Evolutionary conservation across 2,888 invertebrate genomes (phyloP).

Genomic region (Axea sp.): DNA sequence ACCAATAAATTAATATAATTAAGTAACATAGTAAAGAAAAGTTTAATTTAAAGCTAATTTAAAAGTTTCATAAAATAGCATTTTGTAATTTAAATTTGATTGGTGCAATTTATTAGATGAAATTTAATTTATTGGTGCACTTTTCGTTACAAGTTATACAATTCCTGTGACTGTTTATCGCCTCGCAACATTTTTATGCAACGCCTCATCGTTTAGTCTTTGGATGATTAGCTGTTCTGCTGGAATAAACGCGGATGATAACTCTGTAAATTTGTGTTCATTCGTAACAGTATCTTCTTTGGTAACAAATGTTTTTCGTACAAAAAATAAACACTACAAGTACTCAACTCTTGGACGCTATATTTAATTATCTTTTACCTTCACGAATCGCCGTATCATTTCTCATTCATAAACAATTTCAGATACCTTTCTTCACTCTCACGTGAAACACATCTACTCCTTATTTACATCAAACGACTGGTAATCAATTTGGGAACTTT

Average conservation of each 20-base stretch:
- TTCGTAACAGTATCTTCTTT: constrained; percentile 40
- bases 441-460: background rate
- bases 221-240: constrained; percentile 54
- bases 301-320: constrained; percentile 31
- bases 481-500: constrained; percentile 23
- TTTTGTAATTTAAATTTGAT: too few relatives aligned
- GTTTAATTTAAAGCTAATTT: too few relatives aligned
- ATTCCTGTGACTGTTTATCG: constrained; percentile 2
- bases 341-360: background rate
- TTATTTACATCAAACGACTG: constrained; percentile 13
- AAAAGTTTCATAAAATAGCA: too few relatives aligned
- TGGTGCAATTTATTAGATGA: too few relatives aligned
- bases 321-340: constrained; percentile 28
- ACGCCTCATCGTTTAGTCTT: constrained; percentile 31
- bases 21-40: too few relatives aligned
- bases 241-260: constrained; percentile 6
- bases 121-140: too few relatives aligned
- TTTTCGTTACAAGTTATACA: too few relatives aligned
- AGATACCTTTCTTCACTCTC: too few relatives aligned
- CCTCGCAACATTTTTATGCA: constrained; percentile 15
- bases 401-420: background rate
- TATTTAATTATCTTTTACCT: too few relatives aligned
- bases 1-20: too few relatives aligned
- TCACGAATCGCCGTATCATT: too few relatives aligned
- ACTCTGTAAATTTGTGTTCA: constrained; percentile 25